Percentiles rank a stretch among this genome's conserved stretches.
These are phyloP conservation scores for Drosophila lacertosa DNA, from an alignment of 1,140 invertebrate species.

Conservation along the genomic window DNA sequence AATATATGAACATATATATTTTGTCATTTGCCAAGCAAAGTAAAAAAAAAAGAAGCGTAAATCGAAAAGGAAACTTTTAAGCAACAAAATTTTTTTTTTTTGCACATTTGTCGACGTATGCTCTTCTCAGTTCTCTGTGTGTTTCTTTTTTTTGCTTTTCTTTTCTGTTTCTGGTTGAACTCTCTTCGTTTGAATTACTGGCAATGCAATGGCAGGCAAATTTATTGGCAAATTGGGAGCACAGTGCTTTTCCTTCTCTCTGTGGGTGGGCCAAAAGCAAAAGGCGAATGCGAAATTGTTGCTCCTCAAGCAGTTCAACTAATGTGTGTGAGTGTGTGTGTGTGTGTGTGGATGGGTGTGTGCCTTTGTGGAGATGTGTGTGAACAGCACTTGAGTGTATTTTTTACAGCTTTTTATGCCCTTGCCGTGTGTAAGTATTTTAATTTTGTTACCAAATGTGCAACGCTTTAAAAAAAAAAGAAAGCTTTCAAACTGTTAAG, in stretches of 20 bases:
- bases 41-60: constrained; percentile 8
- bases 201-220: constrained; percentile 74
- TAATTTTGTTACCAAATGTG: constrained; percentile 2
- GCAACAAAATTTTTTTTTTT: constrained; percentile 44
- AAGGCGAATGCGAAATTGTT: constrained; percentile 26
- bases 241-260: constrained; percentile 62
- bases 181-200: constrained; percentile 67
- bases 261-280: constrained; percentile 12
- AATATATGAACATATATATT: constrained; percentile 41
- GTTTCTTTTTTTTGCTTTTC: constrained; percentile 6
- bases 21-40: constrained; percentile 27
- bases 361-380: constrained; percentile 16
- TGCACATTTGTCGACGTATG: constrained; percentile 15
- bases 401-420: constrained; percentile 68
- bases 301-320: constrained; percentile 17
- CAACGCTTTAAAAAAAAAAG: not conserved
- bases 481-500: not conserved
- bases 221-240: constrained; percentile 82
- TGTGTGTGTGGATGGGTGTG: not conserved
- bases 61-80: constrained; percentile 43
- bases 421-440: constrained; percentile 9
- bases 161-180: constrained; percentile 33
- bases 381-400: constrained; percentile 65
- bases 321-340: constrained; percentile 2
- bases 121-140: not conserved